Evolutionary conservation across 2,888 invertebrate species (phyloP).

Genomic region (Chalcis sispes): DNA sequence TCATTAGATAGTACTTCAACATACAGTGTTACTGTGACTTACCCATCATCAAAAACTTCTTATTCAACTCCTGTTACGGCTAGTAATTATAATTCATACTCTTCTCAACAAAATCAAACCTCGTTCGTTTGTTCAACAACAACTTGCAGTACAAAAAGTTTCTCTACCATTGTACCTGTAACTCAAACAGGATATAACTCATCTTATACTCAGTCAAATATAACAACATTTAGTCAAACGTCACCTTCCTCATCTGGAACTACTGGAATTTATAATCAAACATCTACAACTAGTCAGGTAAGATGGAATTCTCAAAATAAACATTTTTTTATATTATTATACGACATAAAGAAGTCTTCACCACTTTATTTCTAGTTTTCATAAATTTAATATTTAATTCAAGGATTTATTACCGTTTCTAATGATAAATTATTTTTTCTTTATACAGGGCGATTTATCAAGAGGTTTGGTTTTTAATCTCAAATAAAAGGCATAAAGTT

Average conservation of each 20-base stretch:
- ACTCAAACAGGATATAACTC: conserved; percentile 71
- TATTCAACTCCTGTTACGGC: conserved; percentile 73
- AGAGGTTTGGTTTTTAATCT: too few relatives aligned
- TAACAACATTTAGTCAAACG: conserved; percentile 72
- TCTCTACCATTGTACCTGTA: conserved; percentile 70
- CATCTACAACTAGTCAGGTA: conserved; percentile 72
- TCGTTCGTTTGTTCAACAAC: conserved; percentile 78
- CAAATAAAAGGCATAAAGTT: too few relatives aligned
- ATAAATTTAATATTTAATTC: too few relatives aligned
- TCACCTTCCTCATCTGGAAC: conserved; percentile 70
- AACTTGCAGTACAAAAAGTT: conserved; percentile 76
- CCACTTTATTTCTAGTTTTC: too few relatives aligned
- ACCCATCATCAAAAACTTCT: conserved; percentile 75
- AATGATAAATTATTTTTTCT: too few relatives aligned
- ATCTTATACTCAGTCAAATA: conserved; percentile 71
- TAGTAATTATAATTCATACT: conserved; percentile 75
- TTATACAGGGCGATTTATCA: too few relatives aligned
- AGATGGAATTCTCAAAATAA: too few relatives aligned
- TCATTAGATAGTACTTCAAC: conserved; percentile 69
- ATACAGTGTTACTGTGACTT: conserved; percentile 68
- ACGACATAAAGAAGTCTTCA: too few relatives aligned
- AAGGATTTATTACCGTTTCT: too few relatives aligned
- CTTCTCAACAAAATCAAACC: conserved; percentile 77
- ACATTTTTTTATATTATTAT: too few relatives aligned
- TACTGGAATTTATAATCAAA: conserved; percentile 70